Conservation (phyloP, 2,113 vertebrate species). For the Rhinolophus sinicus region DNA sequence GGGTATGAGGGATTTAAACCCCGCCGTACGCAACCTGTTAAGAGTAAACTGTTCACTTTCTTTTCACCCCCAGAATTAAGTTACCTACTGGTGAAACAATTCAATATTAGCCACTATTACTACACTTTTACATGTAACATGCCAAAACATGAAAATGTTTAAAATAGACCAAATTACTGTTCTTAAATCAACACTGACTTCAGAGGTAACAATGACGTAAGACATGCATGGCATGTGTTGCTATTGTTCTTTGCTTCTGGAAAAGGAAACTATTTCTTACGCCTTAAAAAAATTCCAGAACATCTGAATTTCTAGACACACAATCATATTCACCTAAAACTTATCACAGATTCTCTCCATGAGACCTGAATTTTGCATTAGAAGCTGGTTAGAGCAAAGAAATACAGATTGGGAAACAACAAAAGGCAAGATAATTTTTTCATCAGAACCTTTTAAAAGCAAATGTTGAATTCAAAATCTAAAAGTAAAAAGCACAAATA, state of each 20-base stretch:
- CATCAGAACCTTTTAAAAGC: constrained; percentile 6
- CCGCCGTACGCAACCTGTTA: too few relatives aligned
- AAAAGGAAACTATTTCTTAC: not conserved
- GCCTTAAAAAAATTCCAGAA: not conserved
- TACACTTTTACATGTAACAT: not conserved
- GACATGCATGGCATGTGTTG: not conserved
- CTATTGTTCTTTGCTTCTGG: not conserved
- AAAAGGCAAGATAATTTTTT: not conserved
- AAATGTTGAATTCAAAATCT: not conserved
- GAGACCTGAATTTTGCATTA: not conserved
- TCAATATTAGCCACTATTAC: not conserved
- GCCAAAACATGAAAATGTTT: not conserved
- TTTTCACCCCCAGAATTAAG: too few relatives aligned
- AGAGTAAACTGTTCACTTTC: not conserved
- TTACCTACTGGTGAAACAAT: not conserved
- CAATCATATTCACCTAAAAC: not conserved
- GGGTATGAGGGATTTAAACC: too few relatives aligned
- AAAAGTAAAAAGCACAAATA: not conserved
- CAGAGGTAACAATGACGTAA: not conserved
- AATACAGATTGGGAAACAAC: not conserved
- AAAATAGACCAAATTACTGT: not conserved
- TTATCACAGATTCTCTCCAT: not conserved
- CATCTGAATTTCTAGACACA: not conserved
- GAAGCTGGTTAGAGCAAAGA: not conserved
- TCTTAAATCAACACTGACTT: not conserved